Base-by-base conservation (phyloP, 1,140 invertebrate species). In the Ceratina japonica region DNA sequence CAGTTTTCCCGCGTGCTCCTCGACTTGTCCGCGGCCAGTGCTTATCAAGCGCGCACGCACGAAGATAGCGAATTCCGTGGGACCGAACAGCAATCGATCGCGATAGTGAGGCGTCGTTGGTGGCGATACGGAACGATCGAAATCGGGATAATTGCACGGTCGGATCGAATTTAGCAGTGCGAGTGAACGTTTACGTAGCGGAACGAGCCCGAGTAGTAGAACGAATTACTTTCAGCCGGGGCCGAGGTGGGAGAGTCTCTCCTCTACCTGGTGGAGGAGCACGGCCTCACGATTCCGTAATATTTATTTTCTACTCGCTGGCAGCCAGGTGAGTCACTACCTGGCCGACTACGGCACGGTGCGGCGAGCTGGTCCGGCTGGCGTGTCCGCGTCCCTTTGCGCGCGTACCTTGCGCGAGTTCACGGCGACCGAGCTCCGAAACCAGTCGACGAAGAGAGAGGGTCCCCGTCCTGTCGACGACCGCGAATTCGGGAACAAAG, bases 231-330 rank as follows among this genome's bases (percentile, higher is more conserved):
- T 84, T 84, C 83, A 84, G 65, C 59, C 75, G 66, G 31, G 24
- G 61, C 15, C 24, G 66, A 74, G 71, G 76, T 81, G 79, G 81
- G 78, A 72, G 73, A 44, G 54, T 58, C 56, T 58, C 56, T 75
- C 74, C 56, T 75, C 74, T 68, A 82, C 65, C 62, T 72, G 86
- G 70, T 74, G 65, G 83, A 68, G 82, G 71, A 86, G 78, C 73
- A 78, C 76, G 74, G 75, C 37, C 65, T 69, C 74, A 65, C 79
- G 83, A 89, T 89, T 89, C 87, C 84, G 88, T 88, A 89, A 89
- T 89, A 89, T 89, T 89, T 89, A 89, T 89, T 89, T 89, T 89
- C 80, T 81, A 84, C 82, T 87, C 62, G 80, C 71, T 52, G 73
- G 37, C 37, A 44, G 37, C 37, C 3, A 44, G 37, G 87, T 88